Base-by-base conservation (phyloP, 2,888 invertebrate species). In the Pollenia angustigena region DNA sequence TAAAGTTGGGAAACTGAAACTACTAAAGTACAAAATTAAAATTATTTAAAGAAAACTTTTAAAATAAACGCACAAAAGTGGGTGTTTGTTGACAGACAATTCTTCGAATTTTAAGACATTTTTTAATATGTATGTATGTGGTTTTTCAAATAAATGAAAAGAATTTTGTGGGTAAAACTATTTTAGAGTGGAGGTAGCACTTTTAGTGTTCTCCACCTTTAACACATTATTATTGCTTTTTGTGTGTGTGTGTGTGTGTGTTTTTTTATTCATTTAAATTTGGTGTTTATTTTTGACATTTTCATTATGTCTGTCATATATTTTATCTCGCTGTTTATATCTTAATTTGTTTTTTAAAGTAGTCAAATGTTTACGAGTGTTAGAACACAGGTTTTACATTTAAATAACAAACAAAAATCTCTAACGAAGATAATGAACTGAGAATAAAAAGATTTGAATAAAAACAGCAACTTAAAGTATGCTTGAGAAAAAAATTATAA, bases 211-310 rank as follows among this genome's bases (percentile, higher is more conserved):
- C 40, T 75, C 42, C 40, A 52, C 50, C 75, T 50, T 42, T 62
- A 76, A 56, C 48, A 16, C 42, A 52, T 32, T 42, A 16, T 56
- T 56, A 9, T 56, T 66, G 32, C 54, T 58, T 46, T 46, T 6
- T 32, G 50, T n/a, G 1, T 54, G 9, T 16, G 2, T 56, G 14
- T 58, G 56, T 68, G 10, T 52, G 50, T 60, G 18, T 62, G 1
- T 58, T 60, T 76, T 60, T 42, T 56, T 78, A 79, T 79, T 44
- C 52, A 44, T 80, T 60, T 80, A 74, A 80, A 85, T 85, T 68
- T 85, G 79, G 84, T 85, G 84, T 85, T 85, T 85, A 85, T 80
- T 84, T 79, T 69, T 80, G 58, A 85, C 68, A 85, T 80, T 85
- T 85, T 85, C 84, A 85, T 85, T 85, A 74, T 75, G 79, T 80